A percentile compares a stretch with the other conserved stretches of the same genome.
phyloP scores from a whole-genome alignment of 2,113 vertebrate species.

The Bujurquina vittata region DNA sequence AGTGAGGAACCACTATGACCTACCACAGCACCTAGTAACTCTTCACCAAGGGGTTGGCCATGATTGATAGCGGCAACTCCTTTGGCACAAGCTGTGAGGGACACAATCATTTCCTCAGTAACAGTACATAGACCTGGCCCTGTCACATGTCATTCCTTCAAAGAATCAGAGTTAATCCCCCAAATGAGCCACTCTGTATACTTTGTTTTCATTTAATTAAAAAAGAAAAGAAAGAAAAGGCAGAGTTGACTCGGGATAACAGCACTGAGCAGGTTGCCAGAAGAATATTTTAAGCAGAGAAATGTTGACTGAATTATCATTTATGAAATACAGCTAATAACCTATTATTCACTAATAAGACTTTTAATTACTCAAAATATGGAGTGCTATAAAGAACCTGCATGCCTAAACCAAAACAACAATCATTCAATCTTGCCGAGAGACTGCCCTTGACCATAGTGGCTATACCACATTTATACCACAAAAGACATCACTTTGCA shows the following conservation, averaged over 20 bases:
- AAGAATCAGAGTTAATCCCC: background rate
- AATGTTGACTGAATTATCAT: background rate
- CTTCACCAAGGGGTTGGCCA: background rate
- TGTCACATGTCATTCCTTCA: background rate
- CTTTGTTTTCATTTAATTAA: slow-evolving; percentile 7
- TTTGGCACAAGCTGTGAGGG: background rate
- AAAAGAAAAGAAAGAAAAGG: background rate
- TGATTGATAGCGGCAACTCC: background rate
- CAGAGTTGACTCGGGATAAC: background rate
- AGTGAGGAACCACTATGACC: background rate
- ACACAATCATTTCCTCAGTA: background rate
- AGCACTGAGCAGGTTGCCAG: background rate
- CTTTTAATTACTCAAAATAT: background rate
- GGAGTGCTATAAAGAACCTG: background rate
- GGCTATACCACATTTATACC: too few species aligned
- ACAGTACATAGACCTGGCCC: too few species aligned
- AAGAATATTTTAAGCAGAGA: background rate
- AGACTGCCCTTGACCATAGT: background rate
- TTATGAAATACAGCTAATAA: background rate
- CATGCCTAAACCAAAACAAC: background rate
- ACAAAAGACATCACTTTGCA: background rate
- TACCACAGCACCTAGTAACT: background rate
- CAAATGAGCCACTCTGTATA: background rate
- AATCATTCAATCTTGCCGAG: background rate
- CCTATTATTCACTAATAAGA: background rate